Evolutionary conservation across 2,888 invertebrate genomes (phyloP).

Genomic region (Invenusta paracnida): DNA sequence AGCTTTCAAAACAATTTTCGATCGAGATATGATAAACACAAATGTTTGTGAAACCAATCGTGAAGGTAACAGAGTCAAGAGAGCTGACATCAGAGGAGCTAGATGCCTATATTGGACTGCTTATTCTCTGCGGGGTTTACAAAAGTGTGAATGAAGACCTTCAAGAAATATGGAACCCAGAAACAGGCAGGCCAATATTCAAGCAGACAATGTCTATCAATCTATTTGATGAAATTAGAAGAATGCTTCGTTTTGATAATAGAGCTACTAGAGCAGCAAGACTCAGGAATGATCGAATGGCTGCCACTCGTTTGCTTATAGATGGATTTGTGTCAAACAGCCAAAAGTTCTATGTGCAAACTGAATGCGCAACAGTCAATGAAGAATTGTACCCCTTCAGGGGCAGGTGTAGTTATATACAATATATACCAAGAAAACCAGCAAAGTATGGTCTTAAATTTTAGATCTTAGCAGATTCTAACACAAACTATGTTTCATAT

Average conservation of each 20-base stretch:
- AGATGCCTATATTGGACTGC: neutral
- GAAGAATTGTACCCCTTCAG: neutral
- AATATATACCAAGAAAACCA: constrained; percentile 27
- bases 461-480: neutral
- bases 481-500: neutral
- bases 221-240: neutral
- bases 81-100: neutral
- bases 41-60: neutral
- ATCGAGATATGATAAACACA: neutral
- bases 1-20: neutral
- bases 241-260: constrained; percentile 23
- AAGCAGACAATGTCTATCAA: neutral
- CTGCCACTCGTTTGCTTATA: neutral
- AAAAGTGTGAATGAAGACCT: neutral
- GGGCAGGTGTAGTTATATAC: neutral
- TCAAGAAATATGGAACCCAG: neutral
- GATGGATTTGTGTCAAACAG: neutral
- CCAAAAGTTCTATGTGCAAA: neutral
- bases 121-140: neutral
- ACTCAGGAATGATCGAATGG: constrained; percentile 8
- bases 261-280: neutral
- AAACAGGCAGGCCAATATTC: constrained; percentile 15
- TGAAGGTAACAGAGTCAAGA: neutral
- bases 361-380: neutral
- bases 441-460: neutral